These are phyloP conservation scores for Callinectes sapidus DNA, from an alignment of 2,888 invertebrate species.

Conservation along the genomic window DNA sequence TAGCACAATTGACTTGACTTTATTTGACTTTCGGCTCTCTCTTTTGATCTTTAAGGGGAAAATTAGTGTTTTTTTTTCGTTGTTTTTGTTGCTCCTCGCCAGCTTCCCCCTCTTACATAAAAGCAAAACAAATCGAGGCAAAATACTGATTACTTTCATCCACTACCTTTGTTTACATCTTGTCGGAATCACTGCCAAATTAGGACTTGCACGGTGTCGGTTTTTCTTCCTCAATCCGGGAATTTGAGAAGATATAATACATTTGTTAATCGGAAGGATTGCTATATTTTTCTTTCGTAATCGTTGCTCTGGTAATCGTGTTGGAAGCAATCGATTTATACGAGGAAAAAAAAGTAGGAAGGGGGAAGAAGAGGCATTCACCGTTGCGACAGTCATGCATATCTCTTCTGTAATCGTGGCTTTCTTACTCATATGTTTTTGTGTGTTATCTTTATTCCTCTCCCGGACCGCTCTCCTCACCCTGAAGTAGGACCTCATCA, in stretches of 20 bases:
- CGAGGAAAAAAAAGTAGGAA: background rate
- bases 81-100: no score
- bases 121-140: no score
- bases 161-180: background rate
- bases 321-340: no score
- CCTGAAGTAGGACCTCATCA: background rate
- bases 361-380: background rate
- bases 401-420: background rate
- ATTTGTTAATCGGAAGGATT: background rate
- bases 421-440: slow-evolving; percentile 2
- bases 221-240: background rate
- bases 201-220: background rate
- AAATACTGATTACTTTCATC: background rate
- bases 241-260: background rate
- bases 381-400: background rate
- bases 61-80: no score
- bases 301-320: background rate
- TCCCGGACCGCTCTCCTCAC: background rate
- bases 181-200: background rate
- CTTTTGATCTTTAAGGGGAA: no score
- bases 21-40: no score
- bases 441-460: background rate
- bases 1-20: background rate
- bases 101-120: no score
- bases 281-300: background rate